Evolutionary conservation across 2,113 vertebrate genomes (phyloP).

Genomic region (Oceanites oceanicus): DNA sequence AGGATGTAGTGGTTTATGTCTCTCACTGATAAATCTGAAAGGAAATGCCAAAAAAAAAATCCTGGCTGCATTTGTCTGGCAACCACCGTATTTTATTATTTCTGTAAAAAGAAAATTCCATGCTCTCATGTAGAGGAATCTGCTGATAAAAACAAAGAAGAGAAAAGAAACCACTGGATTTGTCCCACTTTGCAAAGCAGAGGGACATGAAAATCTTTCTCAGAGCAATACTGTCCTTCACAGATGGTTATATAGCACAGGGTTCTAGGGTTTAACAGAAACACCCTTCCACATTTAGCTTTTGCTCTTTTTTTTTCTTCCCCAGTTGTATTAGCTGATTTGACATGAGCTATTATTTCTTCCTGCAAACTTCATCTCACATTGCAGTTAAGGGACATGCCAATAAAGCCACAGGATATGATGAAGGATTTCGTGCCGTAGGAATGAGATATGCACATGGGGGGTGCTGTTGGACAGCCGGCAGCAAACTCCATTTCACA

Average conservation of each 20-base stretch:
- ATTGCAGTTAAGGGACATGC: not conserved
- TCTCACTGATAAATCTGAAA: not conserved
- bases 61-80: not conserved
- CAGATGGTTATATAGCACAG: not conserved
- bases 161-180: not conserved
- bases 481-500: not conserved
- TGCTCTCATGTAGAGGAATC: constrained; percentile 4
- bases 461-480: not conserved
- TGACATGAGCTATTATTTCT: not conserved
- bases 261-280: not conserved
- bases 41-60: not conserved
- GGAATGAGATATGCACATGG: not conserved
- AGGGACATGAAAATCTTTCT: not conserved
- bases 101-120: constrained; percentile 23
- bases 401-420: not conserved
- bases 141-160: constrained; percentile 37
- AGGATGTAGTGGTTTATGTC: not conserved
- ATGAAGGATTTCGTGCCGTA: not conserved
- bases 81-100: not conserved
- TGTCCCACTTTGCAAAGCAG: not conserved
- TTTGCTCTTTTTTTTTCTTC: not conserved
- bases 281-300: not conserved
- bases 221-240: not conserved
- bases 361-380: not conserved
- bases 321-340: not conserved